Evolutionary conservation across 1,140 invertebrate species (phyloP).

Genomic region (Protaetia brevitarsis): DNA sequence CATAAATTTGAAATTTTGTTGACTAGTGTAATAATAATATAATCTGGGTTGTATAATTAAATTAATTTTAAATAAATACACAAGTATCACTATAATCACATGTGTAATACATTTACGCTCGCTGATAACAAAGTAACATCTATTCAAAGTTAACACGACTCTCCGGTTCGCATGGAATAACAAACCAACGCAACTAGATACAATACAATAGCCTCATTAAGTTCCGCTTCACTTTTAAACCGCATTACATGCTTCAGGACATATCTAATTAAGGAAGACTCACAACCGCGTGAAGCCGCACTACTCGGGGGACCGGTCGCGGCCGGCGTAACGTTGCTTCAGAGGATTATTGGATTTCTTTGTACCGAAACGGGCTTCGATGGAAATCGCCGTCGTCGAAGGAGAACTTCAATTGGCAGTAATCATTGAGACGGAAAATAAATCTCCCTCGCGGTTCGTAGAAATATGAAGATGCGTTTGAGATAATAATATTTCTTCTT

Average conservation of each 20-base stretch:
- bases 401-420: not conserved
- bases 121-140: too few species aligned
- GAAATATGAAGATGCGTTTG: not conserved
- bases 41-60: too few species aligned
- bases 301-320: not conserved
- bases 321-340: not conserved
- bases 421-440: not conserved
- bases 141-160: too few species aligned
- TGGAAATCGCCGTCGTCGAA: not conserved
- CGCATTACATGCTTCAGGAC: not conserved
- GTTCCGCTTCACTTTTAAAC: constrained; percentile 2
- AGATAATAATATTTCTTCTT: constrained; percentile 1
- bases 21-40: too few species aligned
- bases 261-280: constrained; percentile 6
- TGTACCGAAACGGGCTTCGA: not conserved
- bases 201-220: not conserved
- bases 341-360: not conserved
- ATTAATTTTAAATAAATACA: too few species aligned
- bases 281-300: not conserved
- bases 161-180: not conserved
- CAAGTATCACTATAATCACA: too few species aligned
- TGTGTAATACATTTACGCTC: too few species aligned
- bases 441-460: not conserved
- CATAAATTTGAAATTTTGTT: too few species aligned
- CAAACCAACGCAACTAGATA: not conserved